Evolutionary conservation across 2,888 invertebrate species (phyloP), one percentile per base, ranked within the genome.

Genomic region (Platycnemis pennipes): DNA sequence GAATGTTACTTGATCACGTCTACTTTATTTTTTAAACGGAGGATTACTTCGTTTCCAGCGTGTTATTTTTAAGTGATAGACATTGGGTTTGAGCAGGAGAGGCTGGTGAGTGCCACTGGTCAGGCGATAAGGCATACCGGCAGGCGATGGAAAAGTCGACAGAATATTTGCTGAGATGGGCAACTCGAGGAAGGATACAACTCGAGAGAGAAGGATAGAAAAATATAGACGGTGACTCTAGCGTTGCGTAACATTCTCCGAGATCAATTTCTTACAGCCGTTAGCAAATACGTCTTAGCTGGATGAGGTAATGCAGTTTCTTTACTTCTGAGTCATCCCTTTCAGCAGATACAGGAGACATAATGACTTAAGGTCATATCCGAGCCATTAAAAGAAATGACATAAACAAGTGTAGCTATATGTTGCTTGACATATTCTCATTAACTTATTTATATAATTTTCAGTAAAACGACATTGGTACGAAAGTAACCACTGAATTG

Each of bases 241-340:
- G 11, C 7, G 77, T 77, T 77, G 37, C 77, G 77, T 37, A 77
- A 77, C 37, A 31, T 8, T 37, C 13, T 77, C 77, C 37, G 77
- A 37, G 77, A 77, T 77, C 77, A 77, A 77, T 77, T 77, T 77
- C 77, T 77, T 77, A 26, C 31, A 22, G 7, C 77, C 37, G 77
- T 77, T 11, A 13, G 77, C 31, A 77, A 37, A 22, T 77, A 77
- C 4, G 37, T 37, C 77, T 77, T 5, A 37, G 77, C 11, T 37
- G 77, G 37, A 11, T 77, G 77, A 77, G 77, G 77, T 77, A 77
- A 77, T 77, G 77, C 77, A 37, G 77, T 77, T 77, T 77, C 77
- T 26, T 77, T 37, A 77, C 77, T 37, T 37, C 22, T 77, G 77
- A 77, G 37, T 77, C 77, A 77, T 31, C 31, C 11, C 77, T 37